A percentile compares a stretch with the other conserved stretches of the same genome.
phyloP scores from a whole-genome alignment of 2,797 vertebrate genomes.

The Rhinella marina region DNA sequence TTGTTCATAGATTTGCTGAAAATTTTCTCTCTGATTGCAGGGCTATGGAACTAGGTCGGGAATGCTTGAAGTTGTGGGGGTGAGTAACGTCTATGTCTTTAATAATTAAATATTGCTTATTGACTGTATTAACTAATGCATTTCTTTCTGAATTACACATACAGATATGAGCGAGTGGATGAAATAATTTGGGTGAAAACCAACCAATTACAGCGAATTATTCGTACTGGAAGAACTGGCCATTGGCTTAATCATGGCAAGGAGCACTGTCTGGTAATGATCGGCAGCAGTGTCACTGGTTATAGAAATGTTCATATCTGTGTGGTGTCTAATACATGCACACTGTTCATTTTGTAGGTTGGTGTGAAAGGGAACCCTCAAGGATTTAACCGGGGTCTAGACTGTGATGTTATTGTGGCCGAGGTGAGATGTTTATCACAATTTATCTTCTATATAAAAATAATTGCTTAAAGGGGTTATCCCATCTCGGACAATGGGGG shows the following conservation, averaged over 20 bases:
- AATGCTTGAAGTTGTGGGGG: slow-evolving; percentile 94
- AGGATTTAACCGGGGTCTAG: slow-evolving; percentile 92
- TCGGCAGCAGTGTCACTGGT: background rate
- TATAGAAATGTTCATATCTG: too few relatives aligned
- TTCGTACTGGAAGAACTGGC: slow-evolving; percentile 89
- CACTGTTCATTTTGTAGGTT: slow-evolving; percentile 74
- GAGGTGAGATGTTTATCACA: slow-evolving; percentile 75
- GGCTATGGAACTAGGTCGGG: slow-evolving; percentile 92
- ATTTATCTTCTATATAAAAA: too few relatives aligned
- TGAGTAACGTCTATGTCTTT: slow-evolving; percentile 68
- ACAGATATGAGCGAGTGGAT: slow-evolving; percentile 89
- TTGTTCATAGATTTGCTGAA: background rate
- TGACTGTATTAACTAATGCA: background rate
- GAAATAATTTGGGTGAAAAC: slow-evolving; percentile 98
- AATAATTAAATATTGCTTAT: background rate
- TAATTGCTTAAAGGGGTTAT: too few relatives aligned
- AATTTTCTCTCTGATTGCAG: slow-evolving; percentile 67
- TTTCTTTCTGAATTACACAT: background rate
- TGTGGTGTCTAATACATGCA: background rate
- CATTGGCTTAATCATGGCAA: slow-evolving; percentile 96
- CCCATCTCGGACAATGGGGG: too few relatives aligned
- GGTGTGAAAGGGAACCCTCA: slow-evolving; percentile 92
- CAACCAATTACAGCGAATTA: slow-evolving; percentile 93
- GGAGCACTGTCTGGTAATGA: slow-evolving; percentile 88
- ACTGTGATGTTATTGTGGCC: slow-evolving; percentile 93